These are phyloP conservation scores for Acleris sparsana DNA, from an alignment of 2,888 invertebrate genomes.

Conservation along the genomic window DNA sequence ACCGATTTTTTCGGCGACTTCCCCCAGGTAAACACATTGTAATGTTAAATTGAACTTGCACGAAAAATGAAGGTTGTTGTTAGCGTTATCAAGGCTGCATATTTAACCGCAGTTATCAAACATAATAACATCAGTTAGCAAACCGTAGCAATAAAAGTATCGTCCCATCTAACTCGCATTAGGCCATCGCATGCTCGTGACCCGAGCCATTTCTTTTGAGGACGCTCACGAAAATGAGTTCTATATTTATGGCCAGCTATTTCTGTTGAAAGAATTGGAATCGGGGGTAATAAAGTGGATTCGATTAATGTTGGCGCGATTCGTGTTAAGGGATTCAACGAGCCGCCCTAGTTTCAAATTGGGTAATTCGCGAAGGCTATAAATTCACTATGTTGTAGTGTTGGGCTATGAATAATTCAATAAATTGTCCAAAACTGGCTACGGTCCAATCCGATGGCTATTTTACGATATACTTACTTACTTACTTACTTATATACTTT, in stretches of 20 bases:
- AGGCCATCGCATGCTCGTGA: slow-evolving; percentile 63
- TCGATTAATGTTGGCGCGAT: slow-evolving; percentile 57
- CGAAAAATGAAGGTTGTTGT: slow-evolving; percentile 50
- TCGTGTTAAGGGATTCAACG: slow-evolving; percentile 45
- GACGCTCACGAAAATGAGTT: slow-evolving; percentile 72
- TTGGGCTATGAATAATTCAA: slow-evolving; percentile 12
- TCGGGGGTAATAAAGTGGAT: slow-evolving; percentile 57
- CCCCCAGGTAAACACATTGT: slow-evolving; percentile 68
- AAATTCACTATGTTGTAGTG: slow-evolving; percentile 7
- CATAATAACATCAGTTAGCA: slow-evolving; percentile 66
- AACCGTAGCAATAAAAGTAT: slow-evolving; percentile 66
- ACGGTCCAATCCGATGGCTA: slow-evolving; percentile 7
- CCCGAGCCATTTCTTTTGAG: slow-evolving; percentile 67
- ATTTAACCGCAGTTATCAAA: slow-evolving; percentile 60
- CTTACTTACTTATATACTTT: too few species aligned
- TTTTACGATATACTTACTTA: not conserved
- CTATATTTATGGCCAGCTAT: slow-evolving; percentile 66
- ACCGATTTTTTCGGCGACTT: slow-evolving; percentile 83
- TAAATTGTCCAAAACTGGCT: slow-evolving; percentile 22
- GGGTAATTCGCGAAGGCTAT: slow-evolving; percentile 34
- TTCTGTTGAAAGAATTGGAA: slow-evolving; percentile 57
- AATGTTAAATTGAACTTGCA: slow-evolving; percentile 57
- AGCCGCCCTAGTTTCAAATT: slow-evolving; percentile 42
- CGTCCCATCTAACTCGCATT: slow-evolving; percentile 70
- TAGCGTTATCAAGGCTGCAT: slow-evolving; percentile 60